These are phyloP conservation scores for Cichladusa arquata DNA, from an alignment of 2,113 vertebrate species.

Conservation along the genomic window DNA sequence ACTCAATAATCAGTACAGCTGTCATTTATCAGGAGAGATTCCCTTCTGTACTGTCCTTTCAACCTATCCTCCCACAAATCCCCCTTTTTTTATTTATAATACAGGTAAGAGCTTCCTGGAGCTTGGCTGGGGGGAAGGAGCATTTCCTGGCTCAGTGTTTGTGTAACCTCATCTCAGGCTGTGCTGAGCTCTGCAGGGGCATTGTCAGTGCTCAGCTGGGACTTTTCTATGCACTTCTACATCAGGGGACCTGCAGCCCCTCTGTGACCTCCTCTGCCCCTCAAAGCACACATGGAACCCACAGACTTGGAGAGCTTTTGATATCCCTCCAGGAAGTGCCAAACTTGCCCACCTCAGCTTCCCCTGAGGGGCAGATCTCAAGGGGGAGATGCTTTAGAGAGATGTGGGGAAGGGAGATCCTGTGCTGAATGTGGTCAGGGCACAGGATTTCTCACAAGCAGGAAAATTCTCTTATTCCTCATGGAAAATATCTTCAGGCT, in stretches of 20 bases:
- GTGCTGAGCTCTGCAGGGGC: neutral
- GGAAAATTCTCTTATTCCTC: neutral
- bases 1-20: too few species aligned
- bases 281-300: neutral
- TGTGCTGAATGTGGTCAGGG: neutral
- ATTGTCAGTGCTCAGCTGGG: neutral
- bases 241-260: neutral
- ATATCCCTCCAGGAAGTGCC: neutral
- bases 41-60: too few species aligned
- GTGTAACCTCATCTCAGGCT: neutral
- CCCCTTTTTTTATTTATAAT: too few species aligned
- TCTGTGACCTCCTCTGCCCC: neutral
- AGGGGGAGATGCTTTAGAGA: neutral
- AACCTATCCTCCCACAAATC: too few species aligned
- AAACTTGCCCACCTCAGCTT: neutral
- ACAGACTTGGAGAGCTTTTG: neutral
- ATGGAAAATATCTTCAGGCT: neutral
- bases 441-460: neutral
- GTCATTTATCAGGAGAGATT: too few species aligned
- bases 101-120: neutral
- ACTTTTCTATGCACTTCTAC: neutral
- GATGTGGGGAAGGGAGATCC: neutral
- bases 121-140: neutral
- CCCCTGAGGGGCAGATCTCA: neutral
- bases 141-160: fast-evolving